Evolutionary conservation across 2,113 vertebrate species (phyloP).

Genomic region (Leuciscus idus): DNA sequence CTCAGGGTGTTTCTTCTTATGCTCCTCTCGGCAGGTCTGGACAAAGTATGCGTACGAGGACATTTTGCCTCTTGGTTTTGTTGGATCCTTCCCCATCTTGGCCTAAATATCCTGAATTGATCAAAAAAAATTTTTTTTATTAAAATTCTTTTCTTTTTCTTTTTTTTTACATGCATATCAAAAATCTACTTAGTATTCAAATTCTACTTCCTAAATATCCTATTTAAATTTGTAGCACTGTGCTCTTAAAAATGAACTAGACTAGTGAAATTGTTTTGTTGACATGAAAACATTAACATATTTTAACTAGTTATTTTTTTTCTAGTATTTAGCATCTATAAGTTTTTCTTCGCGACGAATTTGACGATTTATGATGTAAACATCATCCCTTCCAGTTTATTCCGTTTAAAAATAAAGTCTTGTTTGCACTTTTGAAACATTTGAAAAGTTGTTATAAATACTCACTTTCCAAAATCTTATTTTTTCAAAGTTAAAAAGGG

Average conservation of each 20-base stretch:
- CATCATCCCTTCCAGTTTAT: neutral
- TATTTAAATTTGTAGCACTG: neutral
- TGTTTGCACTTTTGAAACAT: neutral
- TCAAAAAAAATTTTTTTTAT: neutral
- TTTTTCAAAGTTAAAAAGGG: constrained; percentile 22
- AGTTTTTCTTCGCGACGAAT: neutral
- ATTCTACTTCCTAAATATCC: neutral
- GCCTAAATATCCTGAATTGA: constrained; percentile 45
- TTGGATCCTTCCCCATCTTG: constrained; percentile 93
- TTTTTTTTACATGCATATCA: too few relatives aligned
- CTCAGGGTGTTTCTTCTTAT: constrained; percentile 98
- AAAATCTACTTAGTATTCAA: too few relatives aligned
- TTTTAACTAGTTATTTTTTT: neutral
- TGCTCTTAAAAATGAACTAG: neutral
- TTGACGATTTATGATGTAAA: neutral
- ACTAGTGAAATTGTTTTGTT: neutral
- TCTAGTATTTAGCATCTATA: neutral
- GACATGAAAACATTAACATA: neutral
- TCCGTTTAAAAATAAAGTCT: neutral
- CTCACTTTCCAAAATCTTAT: neutral
- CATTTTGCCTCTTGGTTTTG: constrained; percentile 96
- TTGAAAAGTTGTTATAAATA: neutral
- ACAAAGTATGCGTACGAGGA: constrained; percentile 97
- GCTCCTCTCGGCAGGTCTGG: constrained; percentile 96
- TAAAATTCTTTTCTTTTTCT: too few relatives aligned